A percentile compares a stretch with the other conserved stretches of the same genome.
These are phyloP conservation scores for Labeo catla DNA, from an alignment of 2,113 vertebrate genomes.

Conservation along the genomic window DNA sequence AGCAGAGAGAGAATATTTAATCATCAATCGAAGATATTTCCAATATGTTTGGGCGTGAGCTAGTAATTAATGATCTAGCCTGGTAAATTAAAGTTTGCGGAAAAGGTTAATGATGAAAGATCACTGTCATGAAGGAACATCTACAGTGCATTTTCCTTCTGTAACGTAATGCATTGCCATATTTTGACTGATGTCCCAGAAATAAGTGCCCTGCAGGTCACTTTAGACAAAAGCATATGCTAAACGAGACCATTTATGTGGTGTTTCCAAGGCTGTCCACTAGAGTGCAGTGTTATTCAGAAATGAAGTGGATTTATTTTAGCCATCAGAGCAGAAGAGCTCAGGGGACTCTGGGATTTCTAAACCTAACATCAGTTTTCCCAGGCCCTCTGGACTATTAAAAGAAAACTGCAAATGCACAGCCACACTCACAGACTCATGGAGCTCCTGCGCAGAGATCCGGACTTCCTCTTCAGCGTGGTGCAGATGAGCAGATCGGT, in stretches of 20 bases:
- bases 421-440: constrained; percentile 89
- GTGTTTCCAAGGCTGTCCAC: constrained; percentile 1
- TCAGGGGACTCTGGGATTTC: constrained; percentile 18
- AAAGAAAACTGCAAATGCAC: constrained; percentile 20
- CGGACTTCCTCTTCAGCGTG: constrained; percentile 95
- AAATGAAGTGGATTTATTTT: not conserved
- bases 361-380: constrained; percentile 29
- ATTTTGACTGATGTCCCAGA: not conserved
- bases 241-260: not conserved
- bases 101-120: not conserved
- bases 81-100: not conserved
- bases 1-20: not conserved
- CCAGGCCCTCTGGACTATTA: constrained; percentile 19
- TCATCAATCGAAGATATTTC: not conserved
- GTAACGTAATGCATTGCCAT: not conserved
- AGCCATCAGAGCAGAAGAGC: not conserved
- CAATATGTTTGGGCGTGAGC: not conserved
- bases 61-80: not conserved
- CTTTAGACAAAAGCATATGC: not conserved
- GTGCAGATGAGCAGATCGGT: constrained; percentile 95
- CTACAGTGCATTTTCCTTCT: not conserved
- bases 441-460: constrained; percentile 95
- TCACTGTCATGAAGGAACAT: not conserved
- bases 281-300: constrained; percentile 46
- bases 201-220: not conserved